Evolutionary conservation across 2,888 invertebrate genomes (phyloP).

Genomic region (Agrotis segetum): DNA sequence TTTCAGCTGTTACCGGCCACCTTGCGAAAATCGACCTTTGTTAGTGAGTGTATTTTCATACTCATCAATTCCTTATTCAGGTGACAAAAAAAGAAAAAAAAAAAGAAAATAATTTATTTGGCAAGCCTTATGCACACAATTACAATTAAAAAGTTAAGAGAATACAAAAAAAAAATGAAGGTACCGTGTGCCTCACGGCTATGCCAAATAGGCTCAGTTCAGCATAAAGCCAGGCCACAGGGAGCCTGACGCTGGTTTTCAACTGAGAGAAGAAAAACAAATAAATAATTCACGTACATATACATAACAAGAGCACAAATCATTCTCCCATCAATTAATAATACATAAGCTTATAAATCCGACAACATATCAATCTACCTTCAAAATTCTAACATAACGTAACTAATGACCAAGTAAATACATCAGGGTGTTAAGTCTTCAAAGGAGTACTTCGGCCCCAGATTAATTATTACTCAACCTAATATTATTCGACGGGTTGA

Average conservation of each 20-base stretch:
- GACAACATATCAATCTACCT: slow-evolving; percentile 24
- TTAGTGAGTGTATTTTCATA: too few relatives aligned
- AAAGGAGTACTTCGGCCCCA: slow-evolving; percentile 40
- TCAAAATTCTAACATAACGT: slow-evolving; percentile 43
- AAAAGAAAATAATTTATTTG: too few relatives aligned
- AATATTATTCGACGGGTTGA: slow-evolving; percentile 51
- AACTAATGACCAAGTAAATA: slow-evolving; percentile 51
- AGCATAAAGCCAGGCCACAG: too few relatives aligned
- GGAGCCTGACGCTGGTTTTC: too few relatives aligned
- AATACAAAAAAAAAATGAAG: too few relatives aligned
- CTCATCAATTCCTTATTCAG: neutral
- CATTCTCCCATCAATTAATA: slow-evolving; percentile 15
- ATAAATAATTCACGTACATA: neutral
- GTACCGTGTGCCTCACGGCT: too few relatives aligned
- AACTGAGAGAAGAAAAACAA: neutral
- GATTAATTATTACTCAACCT: slow-evolving; percentile 55
- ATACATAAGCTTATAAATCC: slow-evolving; percentile 12
- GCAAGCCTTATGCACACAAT: too few relatives aligned
- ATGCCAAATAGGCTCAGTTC: too few relatives aligned
- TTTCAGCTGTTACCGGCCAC: too few relatives aligned
- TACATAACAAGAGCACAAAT: neutral
- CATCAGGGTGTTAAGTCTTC: slow-evolving; percentile 38
- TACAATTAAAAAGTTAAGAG: too few relatives aligned
- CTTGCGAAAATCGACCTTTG: too few relatives aligned
- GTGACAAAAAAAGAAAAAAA: too few relatives aligned